Conservation (phyloP, 1,140 invertebrate species). For the Hypsibius dujardini region DNA sequence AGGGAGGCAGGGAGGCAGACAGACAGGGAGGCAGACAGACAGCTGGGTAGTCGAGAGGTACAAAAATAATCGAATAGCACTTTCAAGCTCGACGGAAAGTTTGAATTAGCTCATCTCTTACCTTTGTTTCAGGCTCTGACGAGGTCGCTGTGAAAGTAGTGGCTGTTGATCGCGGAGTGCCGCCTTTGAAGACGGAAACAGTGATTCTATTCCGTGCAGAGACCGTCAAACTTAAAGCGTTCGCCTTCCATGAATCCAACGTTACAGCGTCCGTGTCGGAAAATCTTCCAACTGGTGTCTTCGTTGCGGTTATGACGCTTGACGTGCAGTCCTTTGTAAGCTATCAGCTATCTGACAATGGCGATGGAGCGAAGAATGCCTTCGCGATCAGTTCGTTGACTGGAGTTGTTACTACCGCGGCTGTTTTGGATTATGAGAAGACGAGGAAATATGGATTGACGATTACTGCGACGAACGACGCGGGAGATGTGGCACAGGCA, state of each 20-base stretch:
- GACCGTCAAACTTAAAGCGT: conserved; percentile 25
- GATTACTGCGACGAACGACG: conserved; percentile 65
- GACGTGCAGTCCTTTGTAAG: neutral
- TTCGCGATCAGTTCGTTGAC: conserved; percentile 69
- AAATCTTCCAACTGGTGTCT: conserved; percentile 27
- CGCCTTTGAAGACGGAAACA: conserved; percentile 22
- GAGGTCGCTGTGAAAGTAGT: conserved; percentile 41
- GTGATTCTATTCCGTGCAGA: conserved; percentile 25
- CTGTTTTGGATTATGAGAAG: conserved; percentile 57
- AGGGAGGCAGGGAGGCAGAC: too few relatives aligned
- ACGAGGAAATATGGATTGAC: conserved; percentile 60
- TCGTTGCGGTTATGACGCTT: conserved; percentile 27
- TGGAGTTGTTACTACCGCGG: conserved; percentile 47
- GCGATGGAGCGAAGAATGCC: conserved; percentile 62
- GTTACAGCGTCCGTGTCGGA: conserved; percentile 29
- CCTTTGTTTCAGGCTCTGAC: neutral
- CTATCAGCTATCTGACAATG: conserved; percentile 22
- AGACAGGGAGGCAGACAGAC: too few relatives aligned
- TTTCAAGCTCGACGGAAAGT: too few relatives aligned
- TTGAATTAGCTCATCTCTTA: too few relatives aligned
- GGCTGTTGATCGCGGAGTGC: conserved; percentile 43
- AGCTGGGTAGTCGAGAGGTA: too few relatives aligned
- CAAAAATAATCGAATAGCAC: too few relatives aligned
- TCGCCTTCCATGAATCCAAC: conserved; percentile 27
- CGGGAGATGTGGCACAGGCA: conserved; percentile 33